phyloP scores from a whole-genome alignment of 2,888 invertebrate genomes.

The Erebia ligea region DNA sequence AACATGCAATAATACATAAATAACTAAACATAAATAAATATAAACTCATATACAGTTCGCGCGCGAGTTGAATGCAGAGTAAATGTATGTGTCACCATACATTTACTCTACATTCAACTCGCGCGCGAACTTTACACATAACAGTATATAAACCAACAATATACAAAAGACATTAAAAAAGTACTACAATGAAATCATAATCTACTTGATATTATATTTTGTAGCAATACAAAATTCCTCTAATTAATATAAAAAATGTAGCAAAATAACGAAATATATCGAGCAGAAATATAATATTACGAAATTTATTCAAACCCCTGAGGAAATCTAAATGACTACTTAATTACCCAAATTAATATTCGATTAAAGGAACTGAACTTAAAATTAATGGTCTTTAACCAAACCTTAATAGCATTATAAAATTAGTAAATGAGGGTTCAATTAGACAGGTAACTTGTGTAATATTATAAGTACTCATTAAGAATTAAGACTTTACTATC shows the following conservation, averaged over 20 bases:
- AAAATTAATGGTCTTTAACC: constrained; percentile 15
- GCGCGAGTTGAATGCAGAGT: no score
- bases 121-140: no score
- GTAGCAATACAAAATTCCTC: not conserved
- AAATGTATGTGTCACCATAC: no score
- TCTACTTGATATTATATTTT: not conserved
- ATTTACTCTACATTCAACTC: no score
- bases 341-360: constrained; percentile 34
- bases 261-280: not conserved
- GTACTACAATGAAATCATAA: not conserved
- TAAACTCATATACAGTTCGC: no score
- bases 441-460: not conserved
- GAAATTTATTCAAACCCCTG: constrained; percentile 23
- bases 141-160: no score
- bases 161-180: no score
- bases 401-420: constrained; percentile 5
- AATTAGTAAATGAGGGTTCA: constrained; percentile 1
- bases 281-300: not conserved
- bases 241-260: not conserved
- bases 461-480: not conserved
- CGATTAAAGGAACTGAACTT: constrained; percentile 24
- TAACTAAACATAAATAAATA: no score
- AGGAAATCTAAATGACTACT: constrained; percentile 30
- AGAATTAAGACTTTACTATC: not conserved
- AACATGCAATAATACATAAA: no score